Evolutionary conservation across 92 coral and sea anemone genomes (phyloP).

Genomic region (Siderastrea siderea): DNA sequence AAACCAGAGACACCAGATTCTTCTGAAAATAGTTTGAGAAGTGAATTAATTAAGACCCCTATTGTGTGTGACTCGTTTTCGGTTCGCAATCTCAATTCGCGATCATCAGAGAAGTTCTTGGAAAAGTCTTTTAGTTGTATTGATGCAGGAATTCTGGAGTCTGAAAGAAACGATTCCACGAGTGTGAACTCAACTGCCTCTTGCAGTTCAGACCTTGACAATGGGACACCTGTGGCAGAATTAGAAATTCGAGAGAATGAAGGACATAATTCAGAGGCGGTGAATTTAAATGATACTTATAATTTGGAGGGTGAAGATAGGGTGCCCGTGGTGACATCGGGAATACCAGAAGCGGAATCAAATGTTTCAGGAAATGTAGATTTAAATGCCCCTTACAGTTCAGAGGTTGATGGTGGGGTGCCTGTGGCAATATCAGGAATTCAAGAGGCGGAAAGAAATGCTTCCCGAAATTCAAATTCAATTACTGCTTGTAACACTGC

Average conservation of each 20-base stretch:
- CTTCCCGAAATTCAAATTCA: background rate
- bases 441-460: background rate
- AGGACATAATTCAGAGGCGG: background rate
- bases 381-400: background rate
- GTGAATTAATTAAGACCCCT: conserved; percentile 9
- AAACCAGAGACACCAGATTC: background rate
- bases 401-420: background rate
- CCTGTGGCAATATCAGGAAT: background rate
- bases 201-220: background rate
- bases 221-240: background rate
- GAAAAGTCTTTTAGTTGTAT: conserved; percentile 9
- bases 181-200: background rate
- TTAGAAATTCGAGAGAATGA: background rate
- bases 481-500: background rate
- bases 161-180: background rate
- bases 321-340: background rate
- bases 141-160: background rate
- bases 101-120: conserved; percentile 14
- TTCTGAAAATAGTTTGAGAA: conserved; percentile 8
- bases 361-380: background rate
- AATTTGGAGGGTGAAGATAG: background rate
- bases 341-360: background rate
- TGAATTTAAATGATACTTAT: background rate
- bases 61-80: conserved; percentile 34
- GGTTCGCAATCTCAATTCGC: conserved; percentile 31